These are phyloP conservation scores for Macrotis lagotis DNA, from an alignment of 2,113 vertebrate species.

Conservation along the genomic window DNA sequence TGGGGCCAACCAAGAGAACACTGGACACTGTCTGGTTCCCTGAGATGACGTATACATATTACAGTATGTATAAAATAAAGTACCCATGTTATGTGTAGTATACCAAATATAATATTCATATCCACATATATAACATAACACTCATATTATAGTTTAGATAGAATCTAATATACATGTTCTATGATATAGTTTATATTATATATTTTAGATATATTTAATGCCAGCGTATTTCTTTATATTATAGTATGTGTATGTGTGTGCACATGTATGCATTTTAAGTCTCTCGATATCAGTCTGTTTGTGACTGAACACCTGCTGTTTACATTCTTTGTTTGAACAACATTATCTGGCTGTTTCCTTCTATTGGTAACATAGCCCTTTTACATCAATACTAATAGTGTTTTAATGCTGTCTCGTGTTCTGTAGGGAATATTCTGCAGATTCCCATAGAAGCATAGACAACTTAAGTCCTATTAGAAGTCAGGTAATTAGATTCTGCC, in stretches of 20 bases:
- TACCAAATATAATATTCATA: no score
- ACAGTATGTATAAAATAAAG: no score
- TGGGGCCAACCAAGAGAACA: not conserved
- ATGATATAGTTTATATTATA: no score
- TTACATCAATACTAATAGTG: not conserved
- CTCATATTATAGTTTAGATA: no score
- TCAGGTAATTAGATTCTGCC: conserved; percentile 53
- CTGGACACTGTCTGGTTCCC: not conserved
- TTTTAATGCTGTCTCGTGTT: conserved; percentile 24
- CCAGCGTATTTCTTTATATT: not conserved
- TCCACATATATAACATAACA: no score
- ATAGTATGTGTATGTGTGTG: not conserved
- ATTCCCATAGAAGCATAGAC: conserved; percentile 26
- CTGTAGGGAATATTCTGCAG: conserved; percentile 40
- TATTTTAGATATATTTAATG: not conserved
- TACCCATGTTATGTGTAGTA: no score
- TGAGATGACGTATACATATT: not conserved
- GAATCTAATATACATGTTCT: no score
- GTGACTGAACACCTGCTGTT: conserved; percentile 17
- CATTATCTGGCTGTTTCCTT: not conserved
- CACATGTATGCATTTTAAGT: not conserved
- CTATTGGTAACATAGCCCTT: not conserved
- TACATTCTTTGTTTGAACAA: not conserved
- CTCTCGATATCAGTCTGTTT: not conserved
- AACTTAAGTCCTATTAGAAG: conserved; percentile 21